A percentile compares a stretch with the other conserved stretches of the same genome.
Conservation (phyloP, 2,888 invertebrate species). For the Hemistola chrysoprasaria region DNA sequence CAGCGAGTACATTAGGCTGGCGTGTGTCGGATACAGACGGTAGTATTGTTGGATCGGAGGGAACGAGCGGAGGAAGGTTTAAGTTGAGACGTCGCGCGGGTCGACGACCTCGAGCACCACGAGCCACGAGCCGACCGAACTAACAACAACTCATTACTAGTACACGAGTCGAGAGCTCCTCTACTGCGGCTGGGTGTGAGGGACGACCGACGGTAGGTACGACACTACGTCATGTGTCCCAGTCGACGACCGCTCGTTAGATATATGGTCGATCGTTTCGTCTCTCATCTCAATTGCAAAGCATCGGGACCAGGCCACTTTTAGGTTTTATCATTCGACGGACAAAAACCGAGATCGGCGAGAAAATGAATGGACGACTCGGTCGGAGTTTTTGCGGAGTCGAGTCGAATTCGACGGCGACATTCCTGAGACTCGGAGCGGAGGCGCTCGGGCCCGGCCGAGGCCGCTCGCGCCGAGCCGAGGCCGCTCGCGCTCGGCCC, state of each 20-base stretch:
- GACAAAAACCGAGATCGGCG: conserved; percentile 33
- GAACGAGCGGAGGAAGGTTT: conserved; percentile 33
- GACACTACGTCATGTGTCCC: too few relatives aligned
- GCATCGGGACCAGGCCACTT: conserved; percentile 21
- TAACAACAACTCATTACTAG: background rate
- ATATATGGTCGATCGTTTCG: conserved; percentile 10
- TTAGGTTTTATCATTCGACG: conserved; percentile 19
- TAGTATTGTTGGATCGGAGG: conserved; percentile 29
- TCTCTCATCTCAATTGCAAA: conserved; percentile 31
- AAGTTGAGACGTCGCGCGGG: conserved; percentile 48
- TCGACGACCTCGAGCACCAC: conserved; percentile 40
- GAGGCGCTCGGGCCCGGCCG: conserved; percentile 11
- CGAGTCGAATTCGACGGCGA: conserved; percentile 19
- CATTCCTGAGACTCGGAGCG: conserved; percentile 21
- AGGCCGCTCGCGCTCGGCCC: conserved; percentile 13
- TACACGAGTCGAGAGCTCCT: background rate
- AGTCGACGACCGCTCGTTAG: too few relatives aligned
- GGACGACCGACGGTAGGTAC: too few relatives aligned
- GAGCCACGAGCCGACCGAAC: conserved; percentile 3
- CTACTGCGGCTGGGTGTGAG: background rate
- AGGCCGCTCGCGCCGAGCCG: conserved; percentile 15
- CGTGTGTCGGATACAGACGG: conserved; percentile 24
- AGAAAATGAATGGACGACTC: conserved; percentile 35
- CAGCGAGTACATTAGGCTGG: background rate
- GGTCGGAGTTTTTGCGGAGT: conserved; percentile 25